Evolutionary conservation across 2,888 invertebrate genomes (phyloP).

Genomic region (Pheosia gnoma): DNA sequence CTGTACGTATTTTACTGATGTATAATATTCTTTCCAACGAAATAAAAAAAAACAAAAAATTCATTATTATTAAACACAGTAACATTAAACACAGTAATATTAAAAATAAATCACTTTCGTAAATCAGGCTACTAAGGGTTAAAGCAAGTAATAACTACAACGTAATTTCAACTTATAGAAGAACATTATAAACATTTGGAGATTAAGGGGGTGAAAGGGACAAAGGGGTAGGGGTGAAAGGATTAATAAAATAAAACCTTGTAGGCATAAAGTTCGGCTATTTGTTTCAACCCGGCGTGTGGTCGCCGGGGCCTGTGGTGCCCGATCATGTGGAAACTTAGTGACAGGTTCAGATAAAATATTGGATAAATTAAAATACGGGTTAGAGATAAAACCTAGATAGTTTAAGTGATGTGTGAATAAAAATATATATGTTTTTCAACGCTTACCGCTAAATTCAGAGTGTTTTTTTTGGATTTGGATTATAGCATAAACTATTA

Average conservation of each 20-base stretch:
- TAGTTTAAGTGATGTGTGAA: not conserved
- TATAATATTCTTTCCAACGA: too few relatives aligned
- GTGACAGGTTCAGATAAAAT: constrained; percentile 11
- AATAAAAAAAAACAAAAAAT: too few relatives aligned
- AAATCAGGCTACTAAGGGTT: too few relatives aligned
- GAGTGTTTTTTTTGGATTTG: too few relatives aligned
- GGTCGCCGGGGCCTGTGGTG: constrained; percentile 29
- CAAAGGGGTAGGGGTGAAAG: constrained; percentile 19
- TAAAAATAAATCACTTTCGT: too few relatives aligned
- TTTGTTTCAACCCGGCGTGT: constrained; percentile 35
- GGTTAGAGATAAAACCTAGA: not conserved
- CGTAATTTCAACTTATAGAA: not conserved
- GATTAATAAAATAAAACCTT: constrained; percentile 31
- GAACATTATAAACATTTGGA: too few relatives aligned
- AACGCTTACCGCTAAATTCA: too few relatives aligned
- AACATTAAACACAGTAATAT: too few relatives aligned
- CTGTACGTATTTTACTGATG: too few relatives aligned
- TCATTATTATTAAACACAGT: too few relatives aligned
- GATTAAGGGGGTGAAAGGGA: not conserved
- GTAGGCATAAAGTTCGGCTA: constrained; percentile 24
- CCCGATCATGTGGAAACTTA: constrained; percentile 39
- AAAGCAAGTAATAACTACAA: not conserved
- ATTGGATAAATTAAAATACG: constrained; percentile 3
- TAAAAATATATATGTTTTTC: not conserved
- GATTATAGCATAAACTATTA: too few relatives aligned